Evolutionary conservation across 1,140 invertebrate genomes (phyloP), one percentile per base, ranked within the genome.

Genomic region (Archegozetes longisetosus): DNA sequence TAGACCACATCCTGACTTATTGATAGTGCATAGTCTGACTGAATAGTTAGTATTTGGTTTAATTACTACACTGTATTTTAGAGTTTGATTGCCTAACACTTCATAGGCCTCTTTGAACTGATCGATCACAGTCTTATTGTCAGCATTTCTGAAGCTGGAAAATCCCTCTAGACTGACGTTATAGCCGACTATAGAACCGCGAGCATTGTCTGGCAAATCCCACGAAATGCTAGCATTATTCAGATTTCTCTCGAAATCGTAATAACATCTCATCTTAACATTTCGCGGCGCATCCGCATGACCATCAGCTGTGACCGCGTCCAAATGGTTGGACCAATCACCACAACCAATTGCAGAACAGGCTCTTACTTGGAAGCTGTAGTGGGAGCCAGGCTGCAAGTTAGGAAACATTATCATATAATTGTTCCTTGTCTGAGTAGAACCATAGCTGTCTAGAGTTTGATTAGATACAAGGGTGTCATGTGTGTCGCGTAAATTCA

Each of bases 11-110:
- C 66, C 66, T 1, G 66, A 61, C 25, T 58, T 62, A 26, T 67
- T 67, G 47, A 64, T 49, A 0, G 62, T 57, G 59, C 66, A 67
- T 0, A 67, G 40, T 32, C 54, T 25, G 14, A 62, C 64, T 1
- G 65, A 68, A 58, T 71, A 71, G 53, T 70, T 70, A 1, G 70
- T 70, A 54, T 71, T 71, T 20, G 69, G 66, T 49, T 61, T 61
- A 22, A 70, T 60, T 25, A 58, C 62, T n/a, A 53, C 53, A 29
- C 63, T 62, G 49, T 64, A 59, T 47, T 53, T 25, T 3, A 59
- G 40, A 26, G 61, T 66, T 55, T 64, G 51, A 47, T 60, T 63
- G 23, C 49, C 26, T 22, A 47, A 53, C 17, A 63, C 61, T 25
- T 61, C 61, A 50, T 54, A 58, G 22, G 59, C 55, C 49, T 64